Evolutionary conservation across 2,888 invertebrate genomes (phyloP), one percentile per base, ranked within the genome.

Genomic region (Orchestes rusci): DNA sequence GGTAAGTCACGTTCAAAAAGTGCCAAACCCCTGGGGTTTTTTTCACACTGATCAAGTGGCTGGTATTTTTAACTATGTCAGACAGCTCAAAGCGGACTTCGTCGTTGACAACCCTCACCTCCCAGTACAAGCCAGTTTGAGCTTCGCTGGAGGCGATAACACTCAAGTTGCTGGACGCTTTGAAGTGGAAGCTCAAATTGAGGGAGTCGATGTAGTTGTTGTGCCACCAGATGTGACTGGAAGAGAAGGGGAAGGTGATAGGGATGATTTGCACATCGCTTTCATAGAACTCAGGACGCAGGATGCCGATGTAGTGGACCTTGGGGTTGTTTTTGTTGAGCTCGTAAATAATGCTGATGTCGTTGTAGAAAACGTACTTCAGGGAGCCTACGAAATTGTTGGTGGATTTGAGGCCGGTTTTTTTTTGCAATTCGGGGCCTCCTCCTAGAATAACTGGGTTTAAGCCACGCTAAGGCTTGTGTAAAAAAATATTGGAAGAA

Each of bases 331-430:
- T 81, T 57, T 82, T 82, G 57, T 87, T 82, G 50, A 94, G 68
- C 62, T 91, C 90, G 64, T 92, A 91, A 50, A 95, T 73, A 53
- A 95, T 88, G 1, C 91, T 90, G 19, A 91, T 82, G 61, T 92
- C 91, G 66, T 94, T 93, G 69, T 90, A 92, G 66, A 89, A 94
- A 34, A 93, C 89, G 65, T 91, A 91, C 63, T 91, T 90, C 27
- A 95, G 66, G 56, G 88, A 88, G 16, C 95, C 45, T 82, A 91
- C 59, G 79, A 79, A 55, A 88, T 68, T 67, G 52, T 69, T 69
- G 18, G 59, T 59, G 1, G 69, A 69, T 45, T 59, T 56, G 12
- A 69, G 70, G 36, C 92, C 87, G 66, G 80, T 81, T 71, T 86
- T 87, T 68, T 88, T 87, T 60, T 84, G 74, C 48, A 88, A 67